These are phyloP conservation scores for Seriola quinqueradiata DNA, from an alignment of 2,113 vertebrate species.

Conservation along the genomic window DNA sequence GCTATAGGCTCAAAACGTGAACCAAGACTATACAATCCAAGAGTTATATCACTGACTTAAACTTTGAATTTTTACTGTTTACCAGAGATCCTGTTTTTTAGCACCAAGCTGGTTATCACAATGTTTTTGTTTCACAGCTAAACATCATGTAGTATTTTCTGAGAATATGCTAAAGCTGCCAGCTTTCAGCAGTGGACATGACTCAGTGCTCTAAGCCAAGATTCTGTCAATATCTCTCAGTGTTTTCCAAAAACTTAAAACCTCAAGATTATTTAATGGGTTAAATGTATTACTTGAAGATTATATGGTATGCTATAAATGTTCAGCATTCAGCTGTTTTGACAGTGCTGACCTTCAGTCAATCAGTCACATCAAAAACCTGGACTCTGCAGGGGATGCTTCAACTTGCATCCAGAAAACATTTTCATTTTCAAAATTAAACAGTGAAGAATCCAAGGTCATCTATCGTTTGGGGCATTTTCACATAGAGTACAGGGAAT, in stretches of 20 bases:
- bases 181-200: constrained; percentile 18
- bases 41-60: too few relatives aligned
- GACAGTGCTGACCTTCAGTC: constrained; percentile 53
- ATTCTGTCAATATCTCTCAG: constrained; percentile 27
- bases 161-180: constrained; percentile 8
- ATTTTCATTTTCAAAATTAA: constrained; percentile 3
- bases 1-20: too few relatives aligned
- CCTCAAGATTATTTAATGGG: constrained; percentile 6
- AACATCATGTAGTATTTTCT: constrained; percentile 5
- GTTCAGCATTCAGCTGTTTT: constrained; percentile 2
- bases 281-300: constrained; percentile 4
- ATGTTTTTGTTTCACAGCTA: constrained; percentile 2
- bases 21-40: too few relatives aligned
- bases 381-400: constrained; percentile 19
- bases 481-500: not conserved
- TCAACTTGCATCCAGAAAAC: not conserved
- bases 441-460: constrained; percentile 18
- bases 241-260: constrained; percentile 23
- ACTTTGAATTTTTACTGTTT: not conserved
- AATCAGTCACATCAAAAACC: constrained; percentile 41
- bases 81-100: constrained; percentile 4
- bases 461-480: not conserved
- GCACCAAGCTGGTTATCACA: not conserved
- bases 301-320: constrained; percentile 1
- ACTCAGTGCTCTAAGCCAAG: constrained; percentile 23